Base-by-base conservation (phyloP, 2,797 vertebrate genomes). In the Tamandua tetradactyla region DNA sequence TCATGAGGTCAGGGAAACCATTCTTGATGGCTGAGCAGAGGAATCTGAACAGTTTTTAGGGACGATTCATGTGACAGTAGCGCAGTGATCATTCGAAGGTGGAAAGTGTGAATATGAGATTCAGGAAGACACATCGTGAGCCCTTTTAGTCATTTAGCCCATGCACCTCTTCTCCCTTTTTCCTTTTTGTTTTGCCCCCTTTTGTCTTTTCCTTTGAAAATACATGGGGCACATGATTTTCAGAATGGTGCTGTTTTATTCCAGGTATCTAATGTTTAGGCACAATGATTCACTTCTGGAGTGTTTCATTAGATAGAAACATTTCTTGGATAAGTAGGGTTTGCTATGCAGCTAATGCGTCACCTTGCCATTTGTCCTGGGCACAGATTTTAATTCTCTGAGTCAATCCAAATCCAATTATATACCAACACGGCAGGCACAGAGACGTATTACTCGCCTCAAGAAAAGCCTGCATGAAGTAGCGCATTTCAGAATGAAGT, bases 171-270 rank as follows among this genome's bases (percentile, higher is more conserved):
- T 83, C 40, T 2, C 32, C 8, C 49, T 11, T 0, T 13, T 62
- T 35, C 14, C 15, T 35, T 2, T 3, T 64, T 25, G 32, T 9
- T 68, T 32, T 27, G 0, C 12, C 44, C 25, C 27, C 18, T 47
- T 69, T 49, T 68, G 6, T 42, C 6, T 44, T 12, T 8, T 81
- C 55, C 52, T 40, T 76, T 90, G n/a, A 92, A 92, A 91, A 80
- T 59, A 93, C 72, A 62, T 71, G 76, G 27, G 92, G 86, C 49
- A 72, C 2, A 20, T 32, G 71, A 74, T 55, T n/a, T 78, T 76
- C 7, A 49, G 59, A 55, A 22, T 4, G 27, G 17, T 82, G 55
- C 32, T 81, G 3, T 64, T 93, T 89, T 72, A 44, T 86, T 87
- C 78, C n/a, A 49, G 35, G 64, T 74, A 32, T 44, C 20, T 69